Evolutionary conservation across 2,797 vertebrate species (phyloP).

Genomic region (Falco rusticolus): DNA sequence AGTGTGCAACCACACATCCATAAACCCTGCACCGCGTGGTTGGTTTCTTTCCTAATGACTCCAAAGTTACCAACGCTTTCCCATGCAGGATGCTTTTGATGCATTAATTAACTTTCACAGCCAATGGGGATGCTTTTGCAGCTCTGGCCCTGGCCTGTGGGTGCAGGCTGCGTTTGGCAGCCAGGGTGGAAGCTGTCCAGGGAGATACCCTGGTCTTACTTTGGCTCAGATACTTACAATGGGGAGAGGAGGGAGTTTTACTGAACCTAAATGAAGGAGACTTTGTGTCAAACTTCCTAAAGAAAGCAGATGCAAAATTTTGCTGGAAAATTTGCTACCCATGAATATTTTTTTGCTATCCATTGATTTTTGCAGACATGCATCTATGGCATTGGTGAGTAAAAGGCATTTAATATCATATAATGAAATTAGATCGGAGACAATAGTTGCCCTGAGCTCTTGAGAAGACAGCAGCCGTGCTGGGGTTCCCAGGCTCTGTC

Average conservation of each 20-base stretch:
- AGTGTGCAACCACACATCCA: not conserved
- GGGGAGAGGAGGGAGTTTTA: conserved; percentile 36
- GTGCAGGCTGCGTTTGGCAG: not conserved
- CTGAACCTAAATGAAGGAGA: conserved; percentile 5
- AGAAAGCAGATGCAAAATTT: not conserved
- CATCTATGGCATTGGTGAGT: not conserved
- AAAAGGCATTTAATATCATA: not conserved
- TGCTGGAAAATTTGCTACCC: not conserved
- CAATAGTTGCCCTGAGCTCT: not conserved
- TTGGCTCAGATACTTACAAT: conserved; percentile 21
- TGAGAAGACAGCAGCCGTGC: not conserved
- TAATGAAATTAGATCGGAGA: not conserved
- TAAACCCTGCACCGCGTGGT: conserved; percentile 72
- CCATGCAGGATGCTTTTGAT: conserved; percentile 87
- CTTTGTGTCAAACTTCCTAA: not conserved
- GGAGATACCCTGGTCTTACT: conserved; percentile 50
- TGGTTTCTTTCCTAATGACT: conserved; percentile 84
- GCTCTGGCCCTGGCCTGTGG: not conserved
- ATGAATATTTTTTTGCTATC: not conserved
- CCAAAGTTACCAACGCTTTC: conserved; percentile 84
- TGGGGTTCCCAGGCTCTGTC: not conserved
- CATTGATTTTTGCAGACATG: not conserved
- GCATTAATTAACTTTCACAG: conserved; percentile 88
- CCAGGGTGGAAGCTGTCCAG: not conserved
- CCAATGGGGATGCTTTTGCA: conserved; percentile 73